Evolutionary conservation across 2,113 vertebrate genomes (phyloP), one percentile per base, ranked within the genome.

Genomic region (Apeltes quadracus): DNA sequence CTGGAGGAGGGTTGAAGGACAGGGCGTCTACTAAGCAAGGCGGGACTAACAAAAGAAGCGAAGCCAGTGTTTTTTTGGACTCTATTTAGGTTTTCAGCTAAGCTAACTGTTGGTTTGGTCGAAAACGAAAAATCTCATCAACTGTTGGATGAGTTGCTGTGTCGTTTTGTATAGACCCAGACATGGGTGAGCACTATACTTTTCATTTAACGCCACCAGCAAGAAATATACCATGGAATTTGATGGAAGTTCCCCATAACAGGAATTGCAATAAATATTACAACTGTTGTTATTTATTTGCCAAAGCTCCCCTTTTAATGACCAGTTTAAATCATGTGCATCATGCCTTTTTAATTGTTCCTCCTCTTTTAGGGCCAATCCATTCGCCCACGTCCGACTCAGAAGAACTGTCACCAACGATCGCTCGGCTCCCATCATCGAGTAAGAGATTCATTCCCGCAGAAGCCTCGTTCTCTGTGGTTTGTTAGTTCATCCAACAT

Each of bases 371-470:
- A 95, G 95, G 88, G 76, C 72, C 54, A 96, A 96, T 75, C 95
- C 95, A 1, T 95, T 96, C 48, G 93, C 95, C 22, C 94, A 95
- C 48, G 70, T 96, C 41, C 92, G 93, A 18, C 94, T 95, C 81
- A 93, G 93, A 90, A 94, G 90, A 82, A 96, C 95, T 0, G 91
- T 95, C 81, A 95, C 95, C 75, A 95, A 96, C 11, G 95, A 96
- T 78, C 94, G 95, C 72, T 96, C 95, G 0, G 95, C 95, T 46
- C 95, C 95, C 8, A 90, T 95, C 75, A 95, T 96, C 41, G 91
- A 95, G 84, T 95, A 89, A 93, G 75, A 20, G 27, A 15, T 71
- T 55, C 41, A 51, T 27, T 63, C 44, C 55, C 22, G 27, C 9
- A 23, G 61, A 39, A 44, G 18, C 32, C 15, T 23, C 8, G 54